Conservation (phyloP, 92 coral and sea anemone genomes). For the Siderastrea radians region DNA sequence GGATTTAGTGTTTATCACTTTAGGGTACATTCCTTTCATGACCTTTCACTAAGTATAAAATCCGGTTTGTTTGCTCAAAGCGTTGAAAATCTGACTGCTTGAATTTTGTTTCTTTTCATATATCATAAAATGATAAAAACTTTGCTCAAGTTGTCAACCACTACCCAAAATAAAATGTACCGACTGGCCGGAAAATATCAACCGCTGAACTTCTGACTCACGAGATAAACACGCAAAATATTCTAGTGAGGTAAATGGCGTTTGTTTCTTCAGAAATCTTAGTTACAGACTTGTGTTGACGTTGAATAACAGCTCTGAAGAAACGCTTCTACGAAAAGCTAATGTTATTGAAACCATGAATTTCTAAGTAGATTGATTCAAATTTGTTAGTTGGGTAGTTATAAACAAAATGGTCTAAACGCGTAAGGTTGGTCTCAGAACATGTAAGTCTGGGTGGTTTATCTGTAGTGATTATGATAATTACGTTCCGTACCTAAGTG, state of each 20-base stretch:
- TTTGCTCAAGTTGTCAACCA: background rate
- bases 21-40: background rate
- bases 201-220: too few species aligned
- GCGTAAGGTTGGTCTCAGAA: background rate
- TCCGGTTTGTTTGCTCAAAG: background rate
- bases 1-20: background rate
- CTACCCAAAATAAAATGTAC: too few species aligned
- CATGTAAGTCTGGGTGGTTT: background rate
- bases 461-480: background rate
- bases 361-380: background rate
- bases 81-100: background rate
- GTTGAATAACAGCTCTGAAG: constrained; percentile 6
- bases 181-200: background rate
- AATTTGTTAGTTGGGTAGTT: background rate
- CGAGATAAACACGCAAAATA: background rate
- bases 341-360: background rate
- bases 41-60: constrained; percentile 1
- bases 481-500: too few species aligned
- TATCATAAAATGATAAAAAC: background rate
- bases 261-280: constrained; percentile 3
- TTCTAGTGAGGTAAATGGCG: background rate
- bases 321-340: background rate
- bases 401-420: background rate
- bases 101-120: too few species aligned
- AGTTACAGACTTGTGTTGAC: constrained; percentile 23